Base-by-base conservation (phyloP, 2,888 invertebrate genomes). In the Conops quadrifasciatus region DNA sequence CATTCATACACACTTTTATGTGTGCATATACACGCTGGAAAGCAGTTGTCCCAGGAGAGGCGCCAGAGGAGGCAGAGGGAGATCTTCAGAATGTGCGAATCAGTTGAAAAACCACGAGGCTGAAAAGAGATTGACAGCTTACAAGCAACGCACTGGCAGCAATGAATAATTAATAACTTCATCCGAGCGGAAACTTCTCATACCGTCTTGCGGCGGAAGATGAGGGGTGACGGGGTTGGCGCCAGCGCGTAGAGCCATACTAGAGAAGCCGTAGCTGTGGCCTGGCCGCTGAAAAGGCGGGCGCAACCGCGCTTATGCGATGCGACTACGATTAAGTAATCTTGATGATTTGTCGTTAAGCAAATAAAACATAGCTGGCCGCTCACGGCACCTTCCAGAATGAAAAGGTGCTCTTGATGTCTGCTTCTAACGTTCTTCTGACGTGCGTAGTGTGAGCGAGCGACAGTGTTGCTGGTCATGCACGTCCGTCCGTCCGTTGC, bases 111-210 rank as follows among this genome's bases (percentile, higher is more conserved):
- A 53, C 53, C 2, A 9, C n/a, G 2, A 9, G 53, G n/a, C 16
- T 49, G n/a, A n/a, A 36, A 53, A 16, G 15, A 15, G 59, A 62
- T 51, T 68, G 68, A 62, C 68, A 36, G 49, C 51, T 7, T 19
- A 51, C 68, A 51, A 62, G 68, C 62, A 51, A 51, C 68, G 62
- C 49, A 68, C 30, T 62, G 60, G 30, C 62, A 51, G 71, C 49
- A 36, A 36, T 36, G 64, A 30, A 81, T 78, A 80, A 82, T 82
- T 81, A 81, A 80, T 82, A 79, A 78, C 81, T 80, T 79, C 80
- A 82, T 80, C 78, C 79, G 78, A 80, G 81, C 80, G 80, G 77
- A 81, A 83, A 83, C 79, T 75, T 66, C 67, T 72, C 11, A 19
- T 15, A 13, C n/a, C 49, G n/a, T 3, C n/a, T 15, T n/a, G 19